A percentile compares a stretch with the other conserved stretches of the same genome.
Evolutionary conservation across 2,888 invertebrate species (phyloP).

Genomic region (Phalera bucephala): DNA sequence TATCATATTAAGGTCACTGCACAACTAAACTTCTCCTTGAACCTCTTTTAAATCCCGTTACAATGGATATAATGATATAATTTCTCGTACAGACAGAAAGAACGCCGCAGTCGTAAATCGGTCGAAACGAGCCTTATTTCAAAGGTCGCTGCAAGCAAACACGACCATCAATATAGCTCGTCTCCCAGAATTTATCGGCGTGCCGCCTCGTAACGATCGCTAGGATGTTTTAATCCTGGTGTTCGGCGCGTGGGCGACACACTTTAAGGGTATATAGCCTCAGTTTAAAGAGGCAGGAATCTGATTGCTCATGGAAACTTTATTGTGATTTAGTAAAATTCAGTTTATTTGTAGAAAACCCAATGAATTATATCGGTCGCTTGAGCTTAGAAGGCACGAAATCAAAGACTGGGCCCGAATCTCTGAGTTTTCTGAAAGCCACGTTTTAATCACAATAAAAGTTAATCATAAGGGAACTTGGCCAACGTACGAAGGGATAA

Average conservation of each 20-base stretch:
- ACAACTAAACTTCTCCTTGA: conserved; percentile 4
- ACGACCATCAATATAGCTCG: conserved; percentile 38
- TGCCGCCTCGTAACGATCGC: conserved; percentile 20
- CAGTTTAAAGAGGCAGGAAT: not conserved
- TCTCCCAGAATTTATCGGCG: conserved; percentile 40
- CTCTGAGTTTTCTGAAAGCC: too few species aligned
- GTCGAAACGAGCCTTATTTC: conserved; percentile 34
- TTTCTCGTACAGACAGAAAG: conserved; percentile 16
- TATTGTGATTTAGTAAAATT: too few species aligned
- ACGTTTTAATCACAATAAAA: too few species aligned
- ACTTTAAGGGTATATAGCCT: not conserved
- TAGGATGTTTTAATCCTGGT: conserved; percentile 42
- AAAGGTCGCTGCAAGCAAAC: conserved; percentile 38
- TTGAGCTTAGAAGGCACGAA: too few species aligned
- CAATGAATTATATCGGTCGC: too few species aligned
- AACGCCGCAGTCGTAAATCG: conserved; percentile 30
- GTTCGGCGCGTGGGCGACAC: conserved; percentile 29
- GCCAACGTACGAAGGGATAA: too few species aligned
- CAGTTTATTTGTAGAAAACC: too few species aligned
- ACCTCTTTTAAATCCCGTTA: conserved; percentile 17
- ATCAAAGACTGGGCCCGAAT: too few species aligned
- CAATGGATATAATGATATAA: conserved; percentile 16
- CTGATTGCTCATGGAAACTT: too few species aligned
- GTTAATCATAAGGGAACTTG: too few species aligned
- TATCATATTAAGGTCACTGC: too few species aligned